Conservation (phyloP, 2,797 vertebrate species). For the Siniperca obscura region DNA sequence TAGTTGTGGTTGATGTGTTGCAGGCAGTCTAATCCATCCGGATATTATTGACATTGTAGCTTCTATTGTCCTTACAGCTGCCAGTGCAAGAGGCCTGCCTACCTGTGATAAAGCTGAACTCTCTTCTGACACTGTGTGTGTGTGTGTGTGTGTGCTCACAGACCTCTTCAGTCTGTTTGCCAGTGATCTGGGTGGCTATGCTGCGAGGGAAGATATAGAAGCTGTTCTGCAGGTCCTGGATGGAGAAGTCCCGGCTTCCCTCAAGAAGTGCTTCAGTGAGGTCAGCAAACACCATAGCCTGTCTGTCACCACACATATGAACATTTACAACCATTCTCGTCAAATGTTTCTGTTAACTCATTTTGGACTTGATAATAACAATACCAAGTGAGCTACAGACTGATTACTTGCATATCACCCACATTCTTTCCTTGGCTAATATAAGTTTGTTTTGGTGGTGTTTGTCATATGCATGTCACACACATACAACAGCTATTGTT, state of each 20-base stretch:
- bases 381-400: background rate
- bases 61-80: constrained; percentile 14
- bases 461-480: constrained; percentile 11
- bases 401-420: background rate
- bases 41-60: constrained; percentile 29
- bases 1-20: constrained; percentile 19
- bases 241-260: constrained; percentile 92
- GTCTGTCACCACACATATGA: background rate
- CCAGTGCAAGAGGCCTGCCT: constrained; percentile 41
- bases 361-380: background rate
- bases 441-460: constrained; percentile 1
- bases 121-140: constrained; percentile 16
- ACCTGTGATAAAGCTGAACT: constrained; percentile 58
- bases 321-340: background rate
- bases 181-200: constrained; percentile 94
- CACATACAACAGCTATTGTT: constrained; percentile 20
- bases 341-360: background rate
- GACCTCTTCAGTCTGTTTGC: constrained; percentile 99
- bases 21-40: constrained; percentile 30
- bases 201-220: constrained; percentile 96
- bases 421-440: background rate
- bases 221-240: constrained; percentile 93
- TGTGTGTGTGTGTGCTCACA: constrained; percentile 63
- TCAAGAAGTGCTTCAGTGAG: constrained; percentile 96
- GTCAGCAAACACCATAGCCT: constrained; percentile 75